Percentiles rank a stretch among this genome's conserved stretches.
Conservation (phyloP, 2,113 vertebrate species). For the Callipepla squamata region DNA sequence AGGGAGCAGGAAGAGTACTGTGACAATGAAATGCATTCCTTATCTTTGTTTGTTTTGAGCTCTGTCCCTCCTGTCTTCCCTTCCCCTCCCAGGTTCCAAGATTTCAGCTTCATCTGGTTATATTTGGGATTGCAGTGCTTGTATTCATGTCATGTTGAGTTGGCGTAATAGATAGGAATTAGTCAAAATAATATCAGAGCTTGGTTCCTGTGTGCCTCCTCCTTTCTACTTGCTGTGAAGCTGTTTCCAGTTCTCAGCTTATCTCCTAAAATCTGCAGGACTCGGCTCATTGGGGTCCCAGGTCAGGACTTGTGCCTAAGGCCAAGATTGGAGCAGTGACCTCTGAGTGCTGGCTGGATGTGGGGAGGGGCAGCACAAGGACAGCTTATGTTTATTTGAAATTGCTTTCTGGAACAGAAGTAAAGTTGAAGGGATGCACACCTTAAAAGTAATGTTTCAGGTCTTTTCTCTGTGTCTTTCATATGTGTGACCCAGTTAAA, state of each 20-base stretch:
- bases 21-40: accelerated
- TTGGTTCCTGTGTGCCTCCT: neutral
- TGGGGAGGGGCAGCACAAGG: neutral
- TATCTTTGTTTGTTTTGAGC: neutral
- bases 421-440: neutral
- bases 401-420: neutral
- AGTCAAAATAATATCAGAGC: neutral
- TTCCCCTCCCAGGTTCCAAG: neutral
- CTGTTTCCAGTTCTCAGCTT: neutral
- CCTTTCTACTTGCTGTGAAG: neutral
- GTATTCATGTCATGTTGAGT: accelerated
- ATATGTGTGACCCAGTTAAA: neutral
- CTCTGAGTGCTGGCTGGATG: neutral
- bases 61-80: neutral
- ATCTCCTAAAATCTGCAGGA: neutral
- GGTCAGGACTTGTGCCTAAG: neutral
- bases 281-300: neutral
- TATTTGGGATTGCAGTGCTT: neutral
- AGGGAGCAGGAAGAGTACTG: neutral
- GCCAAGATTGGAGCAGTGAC: neutral
- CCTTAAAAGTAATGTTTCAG: neutral
- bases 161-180: neutral
- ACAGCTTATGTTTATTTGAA: neutral
- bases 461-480: neutral
- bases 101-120: neutral